phyloP scores from a whole-genome alignment of 2,113 vertebrate species.

The Antennarius striatus region DNA sequence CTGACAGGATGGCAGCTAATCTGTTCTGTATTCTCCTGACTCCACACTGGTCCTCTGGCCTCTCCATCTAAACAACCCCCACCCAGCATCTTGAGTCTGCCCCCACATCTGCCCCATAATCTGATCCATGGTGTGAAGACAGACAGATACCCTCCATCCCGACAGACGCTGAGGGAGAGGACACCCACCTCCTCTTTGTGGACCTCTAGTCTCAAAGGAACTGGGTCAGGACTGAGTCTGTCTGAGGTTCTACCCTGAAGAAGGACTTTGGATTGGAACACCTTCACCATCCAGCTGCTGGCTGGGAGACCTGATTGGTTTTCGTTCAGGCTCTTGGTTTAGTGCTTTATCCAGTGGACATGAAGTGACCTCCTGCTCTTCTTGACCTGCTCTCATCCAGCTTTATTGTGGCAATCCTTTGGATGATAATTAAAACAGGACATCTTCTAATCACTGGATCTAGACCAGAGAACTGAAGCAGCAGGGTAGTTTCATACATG shows the following conservation, averaged over 20 bases:
- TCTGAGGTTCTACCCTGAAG: too few relatives aligned
- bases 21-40: slow-evolving; percentile 34
- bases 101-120: slow-evolving; percentile 29
- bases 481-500: neutral
- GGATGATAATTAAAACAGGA: slow-evolving; percentile 19
- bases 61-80: slow-evolving; percentile 26
- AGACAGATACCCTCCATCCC: too few relatives aligned
- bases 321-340: slow-evolving; percentile 23
- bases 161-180: too few relatives aligned
- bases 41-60: slow-evolving; percentile 17
- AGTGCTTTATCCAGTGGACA: slow-evolving; percentile 34
- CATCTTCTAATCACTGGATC: neutral
- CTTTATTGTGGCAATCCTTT: slow-evolving; percentile 29
- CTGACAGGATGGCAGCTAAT: neutral
- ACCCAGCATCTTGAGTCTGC: slow-evolving; percentile 9
- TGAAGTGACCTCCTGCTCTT: neutral
- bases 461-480: neutral
- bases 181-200: too few relatives aligned
- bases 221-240: too few relatives aligned
- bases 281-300: too few relatives aligned
- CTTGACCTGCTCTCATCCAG: slow-evolving; percentile 39
- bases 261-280: too few relatives aligned
- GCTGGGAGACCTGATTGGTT: neutral
- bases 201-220: too few relatives aligned
- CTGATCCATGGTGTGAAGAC: too few relatives aligned